phyloP scores from a whole-genome alignment of 1,140 invertebrate genomes.

The Uloborus diversus region DNA sequence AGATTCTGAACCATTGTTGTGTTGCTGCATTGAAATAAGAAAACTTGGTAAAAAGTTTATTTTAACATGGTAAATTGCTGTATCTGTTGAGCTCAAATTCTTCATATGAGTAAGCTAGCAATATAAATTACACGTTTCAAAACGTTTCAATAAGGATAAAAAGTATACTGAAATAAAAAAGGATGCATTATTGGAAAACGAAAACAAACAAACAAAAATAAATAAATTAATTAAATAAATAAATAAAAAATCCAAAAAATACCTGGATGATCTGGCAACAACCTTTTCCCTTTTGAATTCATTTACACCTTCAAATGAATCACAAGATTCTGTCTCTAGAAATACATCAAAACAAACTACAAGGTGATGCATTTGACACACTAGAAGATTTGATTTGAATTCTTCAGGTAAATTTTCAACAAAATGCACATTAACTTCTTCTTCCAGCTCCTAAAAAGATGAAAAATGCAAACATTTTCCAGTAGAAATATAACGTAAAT shows the following conservation, averaged over 20 bases:
- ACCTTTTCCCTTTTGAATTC: conserved; percentile 82
- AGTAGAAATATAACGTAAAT: no score
- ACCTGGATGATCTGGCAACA: conserved; percentile 76
- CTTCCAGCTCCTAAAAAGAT: conserved; percentile 45
- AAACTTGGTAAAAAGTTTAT: not conserved
- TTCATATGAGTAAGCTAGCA: not conserved
- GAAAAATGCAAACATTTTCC: conserved; percentile 37
- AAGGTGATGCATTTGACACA: conserved; percentile 80
- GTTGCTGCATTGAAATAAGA: not conserved
- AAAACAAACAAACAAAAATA: not conserved
- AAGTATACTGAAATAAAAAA: not conserved
- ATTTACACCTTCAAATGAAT: conserved; percentile 68
- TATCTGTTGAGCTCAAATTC: not conserved
- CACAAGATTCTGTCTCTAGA: conserved; percentile 76
- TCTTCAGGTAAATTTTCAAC: conserved; percentile 58
- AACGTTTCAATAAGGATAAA: not conserved
- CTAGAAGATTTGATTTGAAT: conserved; percentile 70
- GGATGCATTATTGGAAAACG: not conserved
- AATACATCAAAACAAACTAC: conserved; percentile 87
- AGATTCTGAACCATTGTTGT: not conserved
- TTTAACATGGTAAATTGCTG: not conserved
- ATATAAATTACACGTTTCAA: not conserved
- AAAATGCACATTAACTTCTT: conserved; percentile 48
- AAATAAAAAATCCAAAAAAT: conserved; percentile 3
- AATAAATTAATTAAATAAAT: not conserved